Evolutionary conservation across 2,888 invertebrate species (phyloP), one percentile per base, ranked within the genome.

Genomic region (Mongoloraphidia duomilia): DNA sequence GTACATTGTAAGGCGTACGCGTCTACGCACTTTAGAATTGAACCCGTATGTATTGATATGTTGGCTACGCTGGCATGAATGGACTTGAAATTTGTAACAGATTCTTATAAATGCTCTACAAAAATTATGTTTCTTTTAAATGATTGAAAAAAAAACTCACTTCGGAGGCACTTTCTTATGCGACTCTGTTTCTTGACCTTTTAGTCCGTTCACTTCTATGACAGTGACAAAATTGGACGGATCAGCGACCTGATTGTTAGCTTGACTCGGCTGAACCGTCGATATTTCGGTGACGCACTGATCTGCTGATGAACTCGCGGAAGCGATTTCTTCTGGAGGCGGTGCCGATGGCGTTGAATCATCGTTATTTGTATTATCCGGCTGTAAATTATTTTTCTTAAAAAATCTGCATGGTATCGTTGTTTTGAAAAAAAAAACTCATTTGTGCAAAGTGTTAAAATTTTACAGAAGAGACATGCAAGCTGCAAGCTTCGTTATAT

Each of bases 141-240:
- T 26, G 26, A 26, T 6, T 26, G 26, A 26, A 26, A 5, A 3
- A 26, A 17, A 26, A 26, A 26, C 26, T 26, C 26, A 26, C 26
- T 26, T 26, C 5, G 26, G 26, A 26, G 26, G 26, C 26, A 26
- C 39, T 39, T 39, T 39, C 12, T 39, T 39, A 14, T 12, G 40
- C 12, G 40, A 14, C 14, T 39, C 14, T 2, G 40, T 14, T 12
- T 79, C 66, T 75, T 79, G 47, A 57, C 72, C 70, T 63, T 81
- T 81, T 60, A 80, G 71, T 65, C 88, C 89, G 67, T 88, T 89
- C 38, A 90, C 88, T 77, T 88, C 86, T 60, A 90, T 90, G 56
- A 90, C 89, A 52, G 89, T 90, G 56, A 90, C 81, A 70, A 89
- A 90, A 68, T 87, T 74, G 59, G 73, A 74, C 34, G 73, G 71